Evolutionary conservation across 2,888 invertebrate genomes (phyloP), one percentile per base, ranked within the genome.

Genomic region (Poecilus cupreus): DNA sequence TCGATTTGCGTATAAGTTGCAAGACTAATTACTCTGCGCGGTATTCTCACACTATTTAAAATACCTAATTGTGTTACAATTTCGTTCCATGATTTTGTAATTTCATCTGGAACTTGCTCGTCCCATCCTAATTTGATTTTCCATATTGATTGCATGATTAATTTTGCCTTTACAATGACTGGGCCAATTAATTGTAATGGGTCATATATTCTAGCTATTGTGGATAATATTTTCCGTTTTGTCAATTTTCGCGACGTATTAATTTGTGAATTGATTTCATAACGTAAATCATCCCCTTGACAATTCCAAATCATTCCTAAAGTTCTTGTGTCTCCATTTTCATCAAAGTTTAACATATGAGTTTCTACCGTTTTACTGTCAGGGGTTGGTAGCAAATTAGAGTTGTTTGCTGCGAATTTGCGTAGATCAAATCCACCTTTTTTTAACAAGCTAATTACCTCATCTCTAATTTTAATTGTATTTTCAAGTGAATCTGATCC

Each of bases 161-260:
- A 26, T 5, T 26, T 26, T 26, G 26, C 5, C 5, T 26, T 26
- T 54, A 22, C 39, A n/a, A 3, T 11, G 24, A 43, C 37, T 4
- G 68, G 37, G 2, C 37, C 18, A 1, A 60, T 3, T 26, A 60
- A 60, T 8, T 13, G 11, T 22, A 68, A 68, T 26, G 37, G 68
- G 37, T 68, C 68, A 39, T n/a, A 68, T 13, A 68, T 68, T 68
- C 43, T 13, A 5, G 72, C 72, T 8, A 39, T 72, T 4, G 11
- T 4, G 2, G 72, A 72, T 10, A 72, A 39, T 3, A 72, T 72
- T 20, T n/a, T 43, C 4, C 72, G 39, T 18, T 72, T 72, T 1
- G 72, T 39, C 18, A 72, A 72, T 46, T 46, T 11, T 13, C 10
- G 5, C 18, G 20, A 16, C 5, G 11, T 20, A 43, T 18, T 16